Percentiles rank a stretch among this genome's conserved stretches.
phyloP scores from a whole-genome alignment of 2,113 vertebrate genomes.

The Pedionomus torquatus region DNA sequence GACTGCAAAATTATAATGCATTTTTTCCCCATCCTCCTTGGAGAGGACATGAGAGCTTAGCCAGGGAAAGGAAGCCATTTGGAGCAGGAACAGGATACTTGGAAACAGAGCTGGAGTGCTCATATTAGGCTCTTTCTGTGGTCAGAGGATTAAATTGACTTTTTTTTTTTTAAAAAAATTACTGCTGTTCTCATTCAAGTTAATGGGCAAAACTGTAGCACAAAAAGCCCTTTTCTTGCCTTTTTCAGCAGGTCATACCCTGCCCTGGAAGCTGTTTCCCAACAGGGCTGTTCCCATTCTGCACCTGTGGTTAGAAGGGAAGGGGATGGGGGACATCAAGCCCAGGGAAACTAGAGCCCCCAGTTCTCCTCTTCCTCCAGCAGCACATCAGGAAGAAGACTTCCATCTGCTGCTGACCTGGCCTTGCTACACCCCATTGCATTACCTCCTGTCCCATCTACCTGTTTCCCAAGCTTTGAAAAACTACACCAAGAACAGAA shows the following conservation, averaged over 20 bases:
- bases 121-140: neutral
- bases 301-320: fast-evolving
- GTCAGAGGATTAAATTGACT: neutral
- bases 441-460: neutral
- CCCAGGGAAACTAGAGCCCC: neutral
- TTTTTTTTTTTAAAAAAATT: neutral
- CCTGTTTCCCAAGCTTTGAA: neutral
- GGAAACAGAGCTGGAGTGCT: slow-evolving; percentile 1
- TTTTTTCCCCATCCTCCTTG: slow-evolving; percentile 4
- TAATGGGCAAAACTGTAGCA: neutral
- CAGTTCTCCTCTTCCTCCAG: neutral
- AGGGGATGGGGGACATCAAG: neutral
- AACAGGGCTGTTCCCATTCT: neutral
- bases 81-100: slow-evolving; percentile 70
- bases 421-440: neutral
- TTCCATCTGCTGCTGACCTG: neutral
- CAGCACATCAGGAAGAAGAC: neutral
- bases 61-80: slow-evolving; percentile 59
- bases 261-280: neutral
- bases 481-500: neutral
- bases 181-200: neutral
- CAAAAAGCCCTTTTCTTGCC: neutral
- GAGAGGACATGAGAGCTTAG: slow-evolving; percentile 15
- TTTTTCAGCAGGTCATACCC: neutral
- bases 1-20: neutral